Evolutionary conservation across 2,888 invertebrate species (phyloP).

Genomic region (Dione vanillae): DNA sequence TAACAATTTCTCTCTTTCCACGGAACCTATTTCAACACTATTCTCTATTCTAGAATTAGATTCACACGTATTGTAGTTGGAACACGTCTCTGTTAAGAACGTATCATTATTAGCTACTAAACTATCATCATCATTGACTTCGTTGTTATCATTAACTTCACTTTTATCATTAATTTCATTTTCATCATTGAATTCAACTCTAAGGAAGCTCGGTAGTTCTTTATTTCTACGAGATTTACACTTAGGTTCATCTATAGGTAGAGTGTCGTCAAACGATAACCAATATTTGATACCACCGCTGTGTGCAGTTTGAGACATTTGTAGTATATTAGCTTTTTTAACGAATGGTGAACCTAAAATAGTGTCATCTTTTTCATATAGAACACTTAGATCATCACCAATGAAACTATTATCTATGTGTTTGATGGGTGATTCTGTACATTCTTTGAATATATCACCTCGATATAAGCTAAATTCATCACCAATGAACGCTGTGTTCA

Average conservation of each 20-base stretch:
- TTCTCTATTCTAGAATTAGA: slow-evolving; percentile 44
- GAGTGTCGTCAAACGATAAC: slow-evolving; percentile 73
- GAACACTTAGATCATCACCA: slow-evolving; percentile 53
- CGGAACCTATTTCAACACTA: slow-evolving; percentile 3
- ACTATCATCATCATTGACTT: neutral
- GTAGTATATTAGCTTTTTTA: slow-evolving; percentile 63
- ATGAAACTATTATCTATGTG: slow-evolving; percentile 38
- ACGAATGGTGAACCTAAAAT: slow-evolving; percentile 67
- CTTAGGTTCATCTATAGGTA: slow-evolving; percentile 50
- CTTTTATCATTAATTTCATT: slow-evolving; percentile 1
- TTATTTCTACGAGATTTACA: slow-evolving; percentile 51
- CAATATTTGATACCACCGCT: slow-evolving; percentile 76
- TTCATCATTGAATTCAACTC: slow-evolving; percentile 50
- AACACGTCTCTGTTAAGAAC: slow-evolving; percentile 48
- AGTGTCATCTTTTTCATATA: slow-evolving; percentile 61
- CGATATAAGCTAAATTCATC: slow-evolving; percentile 55
- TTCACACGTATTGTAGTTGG: slow-evolving; percentile 55
- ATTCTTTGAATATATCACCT: slow-evolving; percentile 58
- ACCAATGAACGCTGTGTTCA: slow-evolving; percentile 71
- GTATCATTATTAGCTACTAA: slow-evolving; percentile 2
- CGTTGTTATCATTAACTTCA: neutral
- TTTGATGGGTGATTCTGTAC: slow-evolving; percentile 64
- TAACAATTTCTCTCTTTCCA: slow-evolving; percentile 51
- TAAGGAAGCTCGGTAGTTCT: slow-evolving; percentile 67
- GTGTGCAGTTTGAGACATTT: slow-evolving; percentile 73